A percentile compares a stretch with the other conserved stretches of the same genome.
phyloP scores from a whole-genome alignment of 2,113 vertebrate genomes.

The Hippocampus guttulatus region DNA sequence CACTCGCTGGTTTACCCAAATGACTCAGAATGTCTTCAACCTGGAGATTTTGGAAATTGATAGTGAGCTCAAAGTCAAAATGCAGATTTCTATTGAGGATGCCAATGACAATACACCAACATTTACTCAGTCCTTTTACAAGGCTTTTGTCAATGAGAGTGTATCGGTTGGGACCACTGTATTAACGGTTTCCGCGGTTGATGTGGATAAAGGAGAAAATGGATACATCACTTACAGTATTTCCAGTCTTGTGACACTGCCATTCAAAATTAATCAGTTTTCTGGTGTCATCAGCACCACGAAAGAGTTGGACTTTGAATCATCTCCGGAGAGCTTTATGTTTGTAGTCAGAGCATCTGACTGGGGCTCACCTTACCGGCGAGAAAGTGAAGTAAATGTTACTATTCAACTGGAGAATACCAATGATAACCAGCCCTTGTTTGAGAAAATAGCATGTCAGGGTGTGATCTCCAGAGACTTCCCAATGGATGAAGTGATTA shows the following conservation, averaged over 20 bases:
- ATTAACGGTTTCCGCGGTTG: slow-evolving; percentile 81
- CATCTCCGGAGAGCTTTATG: slow-evolving; percentile 84
- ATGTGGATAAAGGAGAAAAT: slow-evolving; percentile 90
- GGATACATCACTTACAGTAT: slow-evolving; percentile 97
- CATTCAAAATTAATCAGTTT: slow-evolving; percentile 94
- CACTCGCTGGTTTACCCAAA: slow-evolving; percentile 75
- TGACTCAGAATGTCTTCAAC: slow-evolving; percentile 79
- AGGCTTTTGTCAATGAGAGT: slow-evolving; percentile 88
- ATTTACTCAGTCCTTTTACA: slow-evolving; percentile 81
- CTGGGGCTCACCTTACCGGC: slow-evolving; percentile 94
- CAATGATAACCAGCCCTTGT: slow-evolving; percentile 93
- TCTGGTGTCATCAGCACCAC: slow-evolving; percentile 86
- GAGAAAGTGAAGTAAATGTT: slow-evolving; percentile 91
- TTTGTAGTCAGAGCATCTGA: slow-evolving; percentile 94
- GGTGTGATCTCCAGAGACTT: slow-evolving; percentile 88
- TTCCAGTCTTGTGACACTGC: slow-evolving; percentile 81
- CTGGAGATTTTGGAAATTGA: slow-evolving; percentile 79
- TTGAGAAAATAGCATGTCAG: slow-evolving; percentile 91
- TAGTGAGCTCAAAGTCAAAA: slow-evolving; percentile 75
- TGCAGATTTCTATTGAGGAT: slow-evolving; percentile 81
- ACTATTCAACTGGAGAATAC: slow-evolving; percentile 88
- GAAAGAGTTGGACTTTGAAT: slow-evolving; percentile 91
- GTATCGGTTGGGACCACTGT: slow-evolving; percentile 79
- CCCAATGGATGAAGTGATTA: slow-evolving; percentile 84
- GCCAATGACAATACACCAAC: slow-evolving; percentile 89